phyloP scores from a whole-genome alignment of 1,140 invertebrate genomes.

The Drosophila lacertosa region DNA sequence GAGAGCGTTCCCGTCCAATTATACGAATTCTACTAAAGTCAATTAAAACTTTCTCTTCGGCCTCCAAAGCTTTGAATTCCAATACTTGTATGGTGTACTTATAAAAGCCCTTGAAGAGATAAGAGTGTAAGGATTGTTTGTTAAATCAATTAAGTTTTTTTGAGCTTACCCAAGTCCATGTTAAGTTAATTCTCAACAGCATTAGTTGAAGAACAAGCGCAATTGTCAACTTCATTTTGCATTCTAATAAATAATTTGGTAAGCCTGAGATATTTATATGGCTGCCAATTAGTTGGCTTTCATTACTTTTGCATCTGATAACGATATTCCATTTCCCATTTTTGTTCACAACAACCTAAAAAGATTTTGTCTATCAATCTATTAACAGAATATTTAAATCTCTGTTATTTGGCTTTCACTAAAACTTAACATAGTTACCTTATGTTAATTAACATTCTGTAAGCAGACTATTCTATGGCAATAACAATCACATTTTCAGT shows the following conservation, averaged over 20 bases:
- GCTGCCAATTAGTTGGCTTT: slow-evolving; percentile 12
- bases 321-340: neutral
- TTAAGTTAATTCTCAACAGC: neutral
- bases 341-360: no score
- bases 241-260: neutral
- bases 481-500: no score
- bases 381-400: no score
- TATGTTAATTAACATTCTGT: neutral
- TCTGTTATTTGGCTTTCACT: no score
- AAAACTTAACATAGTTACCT: no score
- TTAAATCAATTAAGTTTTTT: neutral
- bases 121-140: neutral
- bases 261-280: neutral
- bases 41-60: slow-evolving; percentile 4
- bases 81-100: slow-evolving; percentile 3
- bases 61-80: neutral
- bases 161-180: neutral
- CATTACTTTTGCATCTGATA: slow-evolving; percentile 8
- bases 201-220: neutral
- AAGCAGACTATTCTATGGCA: no score
- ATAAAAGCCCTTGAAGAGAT: neutral
- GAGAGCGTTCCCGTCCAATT: slow-evolving; percentile 12
- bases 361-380: no score
- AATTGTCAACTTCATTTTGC: neutral
- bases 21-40: slow-evolving; percentile 25